phyloP scores from a whole-genome alignment of 2,113 vertebrate genomes.

The Pygoscelis adeliae region DNA sequence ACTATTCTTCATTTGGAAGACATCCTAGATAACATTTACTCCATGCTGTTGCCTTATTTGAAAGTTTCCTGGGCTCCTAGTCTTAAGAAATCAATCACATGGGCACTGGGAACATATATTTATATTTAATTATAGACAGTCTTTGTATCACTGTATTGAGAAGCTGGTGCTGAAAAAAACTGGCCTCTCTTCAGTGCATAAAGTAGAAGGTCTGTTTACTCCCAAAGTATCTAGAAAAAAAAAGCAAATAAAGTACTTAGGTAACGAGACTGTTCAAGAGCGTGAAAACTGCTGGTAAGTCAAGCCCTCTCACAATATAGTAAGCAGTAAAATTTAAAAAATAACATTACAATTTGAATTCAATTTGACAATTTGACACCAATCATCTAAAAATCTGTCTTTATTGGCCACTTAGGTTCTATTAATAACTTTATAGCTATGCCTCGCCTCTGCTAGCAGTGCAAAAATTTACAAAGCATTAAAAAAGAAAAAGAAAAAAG shows the following conservation, averaged over 20 bases:
- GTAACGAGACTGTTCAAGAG: not conserved
- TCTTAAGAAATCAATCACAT: not conserved
- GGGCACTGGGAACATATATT: not conserved
- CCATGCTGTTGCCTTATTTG: not conserved
- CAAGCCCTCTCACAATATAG: not conserved
- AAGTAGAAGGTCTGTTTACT: not conserved
- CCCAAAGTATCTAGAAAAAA: not conserved
- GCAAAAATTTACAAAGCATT: not conserved
- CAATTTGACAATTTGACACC: not conserved
- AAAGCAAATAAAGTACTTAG: not conserved
- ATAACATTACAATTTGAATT: not conserved
- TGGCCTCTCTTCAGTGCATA: not conserved
- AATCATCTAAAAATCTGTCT: not conserved
- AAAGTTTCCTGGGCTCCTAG: not conserved
- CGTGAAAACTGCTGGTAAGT: not conserved
- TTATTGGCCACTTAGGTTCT: not conserved
- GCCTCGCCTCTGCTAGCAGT: not conserved
- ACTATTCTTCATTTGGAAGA: not conserved
- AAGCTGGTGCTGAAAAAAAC: not conserved
- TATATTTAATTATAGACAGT: not conserved
- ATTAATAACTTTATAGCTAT: not conserved
- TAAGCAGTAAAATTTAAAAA: not conserved
- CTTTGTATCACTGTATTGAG: not conserved
- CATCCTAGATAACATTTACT: constrained; percentile 15
- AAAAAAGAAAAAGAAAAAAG: not conserved